Conservation (phyloP, 2,113 vertebrate genomes). For the Polypterus senegalus region DNA sequence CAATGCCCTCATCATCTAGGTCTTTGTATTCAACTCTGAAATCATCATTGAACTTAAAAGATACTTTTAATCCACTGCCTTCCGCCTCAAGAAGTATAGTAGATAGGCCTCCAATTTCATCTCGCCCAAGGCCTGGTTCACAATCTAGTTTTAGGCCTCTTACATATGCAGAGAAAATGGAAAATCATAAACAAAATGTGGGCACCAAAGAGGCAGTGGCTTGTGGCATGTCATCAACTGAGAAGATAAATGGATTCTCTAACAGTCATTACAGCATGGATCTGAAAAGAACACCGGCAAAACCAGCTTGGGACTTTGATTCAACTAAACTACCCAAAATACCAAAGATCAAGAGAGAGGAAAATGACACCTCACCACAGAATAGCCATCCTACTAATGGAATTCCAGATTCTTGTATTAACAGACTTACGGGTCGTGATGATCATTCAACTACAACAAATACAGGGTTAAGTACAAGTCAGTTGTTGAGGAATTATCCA, state of each 20-base stretch:
- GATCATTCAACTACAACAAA: conserved; percentile 42
- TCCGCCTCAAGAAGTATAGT: conserved; percentile 13
- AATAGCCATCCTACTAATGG: conserved; percentile 22
- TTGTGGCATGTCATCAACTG: conserved; percentile 8
- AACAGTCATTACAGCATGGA: conserved; percentile 17
- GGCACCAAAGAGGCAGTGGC: conserved; percentile 10
- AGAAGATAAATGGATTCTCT: conserved; percentile 18
- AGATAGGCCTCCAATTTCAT: conserved; percentile 31
- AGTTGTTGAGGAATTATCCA: conserved; percentile 28
- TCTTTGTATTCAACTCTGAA: conserved; percentile 6
- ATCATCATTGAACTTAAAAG: conserved; percentile 13
- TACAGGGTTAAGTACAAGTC: conserved; percentile 28
- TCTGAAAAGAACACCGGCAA: conserved; percentile 36
- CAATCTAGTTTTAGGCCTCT: conserved; percentile 16
- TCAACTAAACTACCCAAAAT: conserved; percentile 78
- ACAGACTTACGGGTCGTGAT: conserved; percentile 65
- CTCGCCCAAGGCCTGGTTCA: conserved; percentile 30
- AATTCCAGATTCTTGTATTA: conserved; percentile 57
- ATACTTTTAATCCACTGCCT: conserved; percentile 22
- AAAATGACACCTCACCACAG: conserved; percentile 17
- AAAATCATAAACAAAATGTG: conserved; percentile 27
- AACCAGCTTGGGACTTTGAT: conserved; percentile 54
- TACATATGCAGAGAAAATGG: neutral
- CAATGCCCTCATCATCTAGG: conserved; percentile 9
- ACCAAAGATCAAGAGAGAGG: conserved; percentile 78